Evolutionary conservation across 1,140 invertebrate genomes (phyloP), one percentile per base, ranked within the genome.

Genomic region (Physella acuta): DNA sequence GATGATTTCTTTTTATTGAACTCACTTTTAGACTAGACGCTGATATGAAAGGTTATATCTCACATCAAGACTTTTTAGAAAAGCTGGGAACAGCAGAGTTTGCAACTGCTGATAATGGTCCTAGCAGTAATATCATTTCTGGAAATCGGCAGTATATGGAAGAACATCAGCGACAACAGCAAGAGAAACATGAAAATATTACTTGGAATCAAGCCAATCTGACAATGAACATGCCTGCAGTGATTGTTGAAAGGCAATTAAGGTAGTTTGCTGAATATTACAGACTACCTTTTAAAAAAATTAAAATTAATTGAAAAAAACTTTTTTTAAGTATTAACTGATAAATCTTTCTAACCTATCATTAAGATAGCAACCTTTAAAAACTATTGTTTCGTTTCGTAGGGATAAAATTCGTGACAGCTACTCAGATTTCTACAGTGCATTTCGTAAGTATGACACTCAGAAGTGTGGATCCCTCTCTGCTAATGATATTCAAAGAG

Each of bases 341-440:
- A n/a, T n/a, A n/a, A n/a, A n/a, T n/a, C n/a, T n/a, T n/a, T n/a
- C n/a, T n/a, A n/a, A n/a, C n/a, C n/a, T n/a, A n/a, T n/a, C n/a
- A n/a, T n/a, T n/a, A n/a, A n/a, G n/a, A n/a, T n/a, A n/a, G n/a
- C n/a, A n/a, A n/a, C n/a, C n/a, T n/a, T n/a, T n/a, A n/a, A n/a
- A n/a, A n/a, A n/a, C n/a, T n/a, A n/a, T n/a, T 56, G 11, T 56
- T 56, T n/a, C 26, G 64, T 56, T 52, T 72, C 73, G 44, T 66
- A 84, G 82, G 64, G 81, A 82, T 56, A 79, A 78, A 56, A 79
- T 84, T n/a, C 58, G 79, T 24, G 82, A 84, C 60, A 75, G 76
- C 31, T 83, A 81, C 56, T 55, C 69, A 33, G 77, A 82, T 62
- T 76, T 78, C 55, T 77, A 82, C 61, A 74, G 73, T 52, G 81